Conservation (phyloP, 2,888 invertebrate species). For the Exocentrus adspersus region DNA sequence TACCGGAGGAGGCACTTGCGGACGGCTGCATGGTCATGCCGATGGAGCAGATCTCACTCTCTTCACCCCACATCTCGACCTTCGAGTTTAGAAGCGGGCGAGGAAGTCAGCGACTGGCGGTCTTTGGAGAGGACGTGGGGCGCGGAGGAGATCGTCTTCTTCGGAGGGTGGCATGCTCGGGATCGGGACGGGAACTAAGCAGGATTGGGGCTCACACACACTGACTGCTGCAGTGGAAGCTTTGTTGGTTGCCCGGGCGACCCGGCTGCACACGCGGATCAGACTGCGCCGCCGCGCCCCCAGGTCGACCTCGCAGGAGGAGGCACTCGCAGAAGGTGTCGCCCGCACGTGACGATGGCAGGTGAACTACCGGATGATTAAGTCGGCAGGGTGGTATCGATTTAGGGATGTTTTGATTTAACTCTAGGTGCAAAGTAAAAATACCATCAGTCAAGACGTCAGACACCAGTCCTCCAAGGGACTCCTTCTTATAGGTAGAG, state of each 20-base stretch:
- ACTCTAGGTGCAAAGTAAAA: too few relatives aligned
- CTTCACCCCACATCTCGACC: conserved; percentile 73
- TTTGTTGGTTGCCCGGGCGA: conserved; percentile 55
- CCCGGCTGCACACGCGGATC: conserved; percentile 42
- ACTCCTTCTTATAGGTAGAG: too few relatives aligned
- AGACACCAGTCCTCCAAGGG: too few relatives aligned
- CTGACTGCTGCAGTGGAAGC: conserved; percentile 47
- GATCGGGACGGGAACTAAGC: conserved; percentile 33
- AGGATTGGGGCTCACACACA: conserved; percentile 31
- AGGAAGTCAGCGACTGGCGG: conserved; percentile 12
- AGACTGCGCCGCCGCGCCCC: conserved; percentile 42
- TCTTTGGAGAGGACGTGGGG: conserved; percentile 11
- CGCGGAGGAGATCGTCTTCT: conserved; percentile 21
- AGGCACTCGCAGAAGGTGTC: conserved; percentile 9
- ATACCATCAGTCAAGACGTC: too few relatives aligned
- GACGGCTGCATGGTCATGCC: conserved; percentile 83
- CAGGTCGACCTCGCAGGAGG: conserved; percentile 2
- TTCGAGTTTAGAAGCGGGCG: conserved; percentile 3
- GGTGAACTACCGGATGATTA: background rate
- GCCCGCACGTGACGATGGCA: conserved; percentile 18
- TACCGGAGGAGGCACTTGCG: conserved; percentile 79
- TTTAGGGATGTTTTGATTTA: background rate
- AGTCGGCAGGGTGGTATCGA: background rate
- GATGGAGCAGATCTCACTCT: conserved; percentile 84
- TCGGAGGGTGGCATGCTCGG: conserved; percentile 34